Percentiles rank a stretch among this genome's conserved stretches.
Evolutionary conservation across 2,113 vertebrate species (phyloP).

Genomic region (Tupaia chinensis): DNA sequence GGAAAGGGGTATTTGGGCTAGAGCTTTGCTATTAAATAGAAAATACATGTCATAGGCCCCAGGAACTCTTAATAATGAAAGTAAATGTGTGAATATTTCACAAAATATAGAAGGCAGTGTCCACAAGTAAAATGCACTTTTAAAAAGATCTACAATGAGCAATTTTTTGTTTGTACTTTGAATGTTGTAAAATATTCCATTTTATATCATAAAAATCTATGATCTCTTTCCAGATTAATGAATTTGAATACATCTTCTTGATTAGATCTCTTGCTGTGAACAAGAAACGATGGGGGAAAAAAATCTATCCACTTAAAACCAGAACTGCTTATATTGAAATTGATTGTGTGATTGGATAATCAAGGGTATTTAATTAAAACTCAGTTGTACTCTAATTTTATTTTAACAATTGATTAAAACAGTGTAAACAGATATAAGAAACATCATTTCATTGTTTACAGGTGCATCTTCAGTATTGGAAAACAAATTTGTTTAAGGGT

Average conservation of each 20-base stretch:
- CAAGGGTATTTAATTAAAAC: slow-evolving; percentile 73
- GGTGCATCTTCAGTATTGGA: slow-evolving; percentile 31
- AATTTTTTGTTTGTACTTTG: slow-evolving; percentile 15
- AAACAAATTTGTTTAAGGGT: slow-evolving; percentile 62
- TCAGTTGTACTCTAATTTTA: slow-evolving; percentile 65
- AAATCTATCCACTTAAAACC: slow-evolving; percentile 56
- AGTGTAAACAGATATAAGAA: slow-evolving; percentile 55
- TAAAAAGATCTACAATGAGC: not conserved
- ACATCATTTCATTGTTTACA: slow-evolving; percentile 59
- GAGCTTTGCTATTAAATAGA: slow-evolving; percentile 2
- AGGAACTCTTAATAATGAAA: slow-evolving; percentile 40
- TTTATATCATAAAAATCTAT: slow-evolving; percentile 44
- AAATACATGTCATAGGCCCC: not conserved
- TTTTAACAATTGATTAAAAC: slow-evolving; percentile 61
- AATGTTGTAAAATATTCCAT: slow-evolving; percentile 10
- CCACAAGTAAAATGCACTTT: slow-evolving; percentile 4
- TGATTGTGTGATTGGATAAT: slow-evolving; percentile 67
- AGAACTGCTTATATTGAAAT: slow-evolving; percentile 60
- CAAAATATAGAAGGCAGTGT: not conserved
- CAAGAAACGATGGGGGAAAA: slow-evolving; percentile 10
- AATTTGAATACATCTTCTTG: slow-evolving; percentile 62
- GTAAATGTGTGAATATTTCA: not conserved
- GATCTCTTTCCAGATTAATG: slow-evolving; percentile 50
- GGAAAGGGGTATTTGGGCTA: not conserved
- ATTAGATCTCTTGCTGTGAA: slow-evolving; percentile 65